Percentiles rank a stretch among this genome's conserved stretches.
phyloP scores from a whole-genome alignment of 64 coral and sea anemone genomes.

The Catalaphyllia jardinei region DNA sequence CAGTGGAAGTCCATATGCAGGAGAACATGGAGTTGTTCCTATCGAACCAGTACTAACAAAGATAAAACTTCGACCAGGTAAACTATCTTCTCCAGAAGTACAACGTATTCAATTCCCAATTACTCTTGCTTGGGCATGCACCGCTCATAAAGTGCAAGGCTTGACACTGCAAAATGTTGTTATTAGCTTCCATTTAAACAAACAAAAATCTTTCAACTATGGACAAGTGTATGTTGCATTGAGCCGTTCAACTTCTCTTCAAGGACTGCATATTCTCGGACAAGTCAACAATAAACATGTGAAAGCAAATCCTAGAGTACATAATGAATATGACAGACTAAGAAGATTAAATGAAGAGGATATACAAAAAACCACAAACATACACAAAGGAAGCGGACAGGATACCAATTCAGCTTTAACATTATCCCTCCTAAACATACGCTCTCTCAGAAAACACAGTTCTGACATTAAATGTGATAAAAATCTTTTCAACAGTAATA shows the following conservation, averaged over 20 bases:
- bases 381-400: background rate
- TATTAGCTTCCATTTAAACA: background rate
- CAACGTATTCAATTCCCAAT: constrained; percentile 47
- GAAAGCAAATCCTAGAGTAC: constrained; percentile 33
- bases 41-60: too few species aligned
- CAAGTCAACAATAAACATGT: constrained; percentile 30
- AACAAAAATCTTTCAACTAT: constrained; percentile 47
- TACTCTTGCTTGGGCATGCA: constrained; percentile 37
- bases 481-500: constrained; percentile 24
- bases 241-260: constrained; percentile 25
- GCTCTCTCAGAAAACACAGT: constrained; percentile 40
- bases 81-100: constrained; percentile 40
- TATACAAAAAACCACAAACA: background rate
- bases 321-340: constrained; percentile 42
- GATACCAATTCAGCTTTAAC: background rate
- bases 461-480: constrained; percentile 41
- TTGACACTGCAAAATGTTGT: constrained; percentile 30
- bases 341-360: background rate
- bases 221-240: constrained; percentile 56
- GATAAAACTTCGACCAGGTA: background rate
- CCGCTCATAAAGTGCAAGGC: constrained; percentile 35
- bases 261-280: constrained; percentile 26
- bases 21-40: too few species aligned
- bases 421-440: constrained; percentile 34
- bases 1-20: too few species aligned